phyloP scores from a whole-genome alignment of 1,140 invertebrate species.

The Trypoxylus dichotomus region DNA sequence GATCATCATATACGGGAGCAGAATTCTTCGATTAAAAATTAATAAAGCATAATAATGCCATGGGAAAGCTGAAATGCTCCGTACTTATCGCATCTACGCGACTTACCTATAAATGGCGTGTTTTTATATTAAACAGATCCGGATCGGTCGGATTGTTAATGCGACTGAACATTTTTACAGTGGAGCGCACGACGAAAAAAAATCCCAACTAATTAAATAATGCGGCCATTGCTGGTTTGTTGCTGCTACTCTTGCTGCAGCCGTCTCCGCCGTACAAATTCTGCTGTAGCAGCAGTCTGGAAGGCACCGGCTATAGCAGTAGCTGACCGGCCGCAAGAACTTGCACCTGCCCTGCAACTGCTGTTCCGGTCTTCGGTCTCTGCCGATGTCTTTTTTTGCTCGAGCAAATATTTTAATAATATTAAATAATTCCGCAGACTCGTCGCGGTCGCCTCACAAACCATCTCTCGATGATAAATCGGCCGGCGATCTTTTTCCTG shows the following conservation, averaged over 20 bases:
- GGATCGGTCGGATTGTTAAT: conserved; percentile 15
- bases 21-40: conserved; percentile 19
- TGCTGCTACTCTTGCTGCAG: background rate
- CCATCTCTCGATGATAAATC: conserved; percentile 44
- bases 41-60: conserved; percentile 22
- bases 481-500: conserved; percentile 30
- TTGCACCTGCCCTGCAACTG: conserved; percentile 44
- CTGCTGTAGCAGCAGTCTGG: conserved; percentile 36
- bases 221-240: conserved; percentile 41
- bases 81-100: conserved; percentile 19
- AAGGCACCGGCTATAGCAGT: conserved; percentile 41
- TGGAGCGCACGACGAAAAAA: conserved; percentile 33
- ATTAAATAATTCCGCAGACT: conserved; percentile 47
- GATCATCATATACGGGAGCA: conserved; percentile 17
- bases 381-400: conserved; percentile 36
- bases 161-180: conserved; percentile 5
- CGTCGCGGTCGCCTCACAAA: conserved; percentile 27
- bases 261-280: background rate
- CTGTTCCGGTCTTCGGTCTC: conserved; percentile 37
- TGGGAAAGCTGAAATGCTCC: conserved; percentile 14
- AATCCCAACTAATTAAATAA: conserved; percentile 48
- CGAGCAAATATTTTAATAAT: conserved; percentile 50
- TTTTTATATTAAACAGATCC: conserved; percentile 4
- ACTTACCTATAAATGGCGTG: conserved; percentile 23
- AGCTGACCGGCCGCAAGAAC: conserved; percentile 38